Evolutionary conservation across 2,797 vertebrate genomes (phyloP), one percentile per base, ranked within the genome.

Genomic region (Lagorchestes hirsutus): DNA sequence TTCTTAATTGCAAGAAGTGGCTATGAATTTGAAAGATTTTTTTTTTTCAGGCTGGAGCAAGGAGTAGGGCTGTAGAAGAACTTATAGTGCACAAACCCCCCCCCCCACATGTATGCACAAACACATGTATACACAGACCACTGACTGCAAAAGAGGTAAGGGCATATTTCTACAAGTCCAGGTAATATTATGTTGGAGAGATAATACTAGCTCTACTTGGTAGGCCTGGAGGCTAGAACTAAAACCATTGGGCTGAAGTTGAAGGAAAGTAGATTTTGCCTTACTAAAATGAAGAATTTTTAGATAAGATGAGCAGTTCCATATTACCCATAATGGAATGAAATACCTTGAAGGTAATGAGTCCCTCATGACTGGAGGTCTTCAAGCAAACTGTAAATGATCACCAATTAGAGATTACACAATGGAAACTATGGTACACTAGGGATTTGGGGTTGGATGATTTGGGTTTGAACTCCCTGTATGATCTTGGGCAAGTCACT

Each of bases 1-100:
- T 59, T 0, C 97, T 98, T 98, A 98, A 98, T 98, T 98, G 98
- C 97, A 97, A 97, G 96, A 92, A 96, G 90, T 95, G 98, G 96
- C 96, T 97, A 93, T 92, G 97, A 97, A 98, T 98, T 95, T 96
- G 97, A 97, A 98, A 93, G 96, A 93, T 96, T 97, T 93, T 94
- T 97, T 94, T 97, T 46, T 59, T 95, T 97, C 97, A 98, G 95
- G 97, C 82, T 87, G 94, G 95, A 97, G 97, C 97, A 96, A 98
- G 95, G 95, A 96, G 96, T 96, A 97, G 95, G 96, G 96, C 96
- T 97, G 93, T 58, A 90, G 92, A 3, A 0, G 55, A 92, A 97
- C 50, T 74, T 96, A 95, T 95, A 87, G 93, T 90, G 91, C 90
- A 93, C 82, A 82, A 94, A 97, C 92, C 59, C 74, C 94, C 52